Evolutionary conservation across 2,113 vertebrate genomes (phyloP), one percentile per base, ranked within the genome.

Genomic region (Prunella himalayana): DNA sequence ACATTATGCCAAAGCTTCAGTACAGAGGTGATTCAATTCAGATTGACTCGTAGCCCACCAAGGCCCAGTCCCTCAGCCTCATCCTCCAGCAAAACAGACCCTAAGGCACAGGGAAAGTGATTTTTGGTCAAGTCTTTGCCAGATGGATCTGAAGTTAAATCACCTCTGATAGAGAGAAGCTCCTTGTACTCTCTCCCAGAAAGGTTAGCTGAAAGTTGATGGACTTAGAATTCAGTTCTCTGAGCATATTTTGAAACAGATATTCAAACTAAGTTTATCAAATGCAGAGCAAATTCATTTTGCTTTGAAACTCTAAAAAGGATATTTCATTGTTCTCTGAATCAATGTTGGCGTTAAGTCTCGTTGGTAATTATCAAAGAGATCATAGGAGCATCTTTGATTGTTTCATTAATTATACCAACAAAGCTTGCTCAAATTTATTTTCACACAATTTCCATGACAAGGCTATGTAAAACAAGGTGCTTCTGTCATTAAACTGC

Each of bases 391-490:
- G 49, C 72, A 90, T 92, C 47, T 93, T 97, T 96, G 87, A 71
- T 84, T 91, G 51, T 96, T 96, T 95, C 68, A 87, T 82, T 73
- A 93, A 95, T 90, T 90, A 64, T 91, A 95, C 44, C 2, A 13
- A 90, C 72, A 97, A 97, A 96, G 63, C 76, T 90, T 92, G 79
- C 87, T 90, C 82, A 78, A 31, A 90, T 94, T 87, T 96, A 96
- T 94, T 97, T 98, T 96, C 93, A 87, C 24, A 86, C 31, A 88
- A 91, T 96, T 93, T 97, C 90, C 78, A 96, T 92, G 76, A 94
- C 80, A 93, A 95, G 85, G 53, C 69, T 90, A 31, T 84, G 87
- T 88, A 94, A 96, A 96, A 77, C 25, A 61, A 69, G 50, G 4
- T 7, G 0, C 7, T 94, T 90, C 72, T 88, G 42, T 37, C 6